These are phyloP conservation scores for Caenorhabditis angaria DNA, from an alignment of 2,888 invertebrate species.

Conservation along the genomic window DNA sequence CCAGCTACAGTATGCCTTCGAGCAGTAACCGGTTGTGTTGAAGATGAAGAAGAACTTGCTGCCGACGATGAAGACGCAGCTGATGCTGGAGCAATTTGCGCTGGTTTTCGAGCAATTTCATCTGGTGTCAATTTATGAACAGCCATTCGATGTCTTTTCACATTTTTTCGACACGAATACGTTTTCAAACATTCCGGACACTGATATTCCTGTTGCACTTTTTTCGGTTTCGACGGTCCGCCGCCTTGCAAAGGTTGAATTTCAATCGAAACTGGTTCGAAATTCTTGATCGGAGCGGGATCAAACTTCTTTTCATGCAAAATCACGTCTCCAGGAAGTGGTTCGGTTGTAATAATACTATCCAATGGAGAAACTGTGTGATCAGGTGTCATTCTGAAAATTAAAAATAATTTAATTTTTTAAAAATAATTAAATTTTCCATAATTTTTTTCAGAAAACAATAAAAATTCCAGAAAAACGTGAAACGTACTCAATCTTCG, in stretches of 20 bases:
- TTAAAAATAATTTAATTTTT: background rate
- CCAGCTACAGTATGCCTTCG: slow-evolving; percentile 28
- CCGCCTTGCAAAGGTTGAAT: background rate
- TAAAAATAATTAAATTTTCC: too few relatives aligned
- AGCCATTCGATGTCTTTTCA: slow-evolving; percentile 64
- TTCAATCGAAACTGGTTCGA: slow-evolving; percentile 3
- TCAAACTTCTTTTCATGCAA: slow-evolving; percentile 3
- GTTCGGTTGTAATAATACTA: slow-evolving; percentile 44
- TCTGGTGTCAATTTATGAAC: slow-evolving; percentile 62
- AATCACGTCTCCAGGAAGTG: slow-evolving; percentile 15
- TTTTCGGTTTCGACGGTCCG: slow-evolving; percentile 7
- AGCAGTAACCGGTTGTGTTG: background rate
- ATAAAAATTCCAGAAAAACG: background rate
- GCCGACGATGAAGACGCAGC: background rate
- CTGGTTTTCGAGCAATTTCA: slow-evolving; percentile 45
- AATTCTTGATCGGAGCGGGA: background rate
- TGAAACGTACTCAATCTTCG: background rate
- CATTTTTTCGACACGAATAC: slow-evolving; percentile 67
- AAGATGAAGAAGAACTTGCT: background rate
- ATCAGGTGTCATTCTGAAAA: background rate
- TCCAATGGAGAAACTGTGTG: slow-evolving; percentile 21
- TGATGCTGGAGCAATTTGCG: background rate
- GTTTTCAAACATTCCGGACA: slow-evolving; percentile 55
- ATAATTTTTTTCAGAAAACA: too few relatives aligned
- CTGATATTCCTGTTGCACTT: slow-evolving; percentile 31